Conservation (phyloP, 2,888 invertebrate species). For the Leucophora obtusa region DNA sequence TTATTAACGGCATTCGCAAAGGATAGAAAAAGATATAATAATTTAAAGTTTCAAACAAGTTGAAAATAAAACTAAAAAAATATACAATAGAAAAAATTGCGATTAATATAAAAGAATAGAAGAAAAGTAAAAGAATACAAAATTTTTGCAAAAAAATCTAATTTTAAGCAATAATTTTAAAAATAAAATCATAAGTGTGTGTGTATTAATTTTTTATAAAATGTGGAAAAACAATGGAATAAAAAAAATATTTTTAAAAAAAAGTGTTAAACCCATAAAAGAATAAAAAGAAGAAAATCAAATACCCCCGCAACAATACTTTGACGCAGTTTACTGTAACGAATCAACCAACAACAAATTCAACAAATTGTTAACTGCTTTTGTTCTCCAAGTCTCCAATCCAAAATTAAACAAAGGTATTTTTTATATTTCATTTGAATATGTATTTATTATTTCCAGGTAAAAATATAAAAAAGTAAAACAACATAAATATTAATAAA, state of each 20-base stretch:
- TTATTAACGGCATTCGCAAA: conserved; percentile 11
- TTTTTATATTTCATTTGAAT: conserved; percentile 3
- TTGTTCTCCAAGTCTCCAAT: background rate
- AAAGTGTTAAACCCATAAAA: background rate
- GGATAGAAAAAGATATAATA: conserved; percentile 52
- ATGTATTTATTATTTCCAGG: conserved; percentile 22
- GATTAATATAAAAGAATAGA: conserved; percentile 14
- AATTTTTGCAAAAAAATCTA: conserved; percentile 7
- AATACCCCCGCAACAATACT: background rate
- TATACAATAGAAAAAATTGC: conserved; percentile 27
- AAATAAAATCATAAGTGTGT: background rate
- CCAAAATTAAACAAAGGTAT: conserved; percentile 18
- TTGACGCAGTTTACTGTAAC: background rate
- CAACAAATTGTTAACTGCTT: conserved; percentile 3
- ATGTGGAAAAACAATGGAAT: background rate
- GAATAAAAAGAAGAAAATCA: background rate
- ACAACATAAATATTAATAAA: too few species aligned
- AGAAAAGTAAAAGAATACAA: background rate
- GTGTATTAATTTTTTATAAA: background rate
- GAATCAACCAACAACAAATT: background rate
- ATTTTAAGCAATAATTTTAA: background rate
- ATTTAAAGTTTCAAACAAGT: conserved; percentile 52
- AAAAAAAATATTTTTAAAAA: background rate
- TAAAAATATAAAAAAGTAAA: conserved; percentile 11
- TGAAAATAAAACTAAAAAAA: conserved; percentile 48